Evolutionary conservation across 2,113 vertebrate genomes (phyloP), one percentile per base, ranked within the genome.

Genomic region (Typhlomys cinereus): DNA sequence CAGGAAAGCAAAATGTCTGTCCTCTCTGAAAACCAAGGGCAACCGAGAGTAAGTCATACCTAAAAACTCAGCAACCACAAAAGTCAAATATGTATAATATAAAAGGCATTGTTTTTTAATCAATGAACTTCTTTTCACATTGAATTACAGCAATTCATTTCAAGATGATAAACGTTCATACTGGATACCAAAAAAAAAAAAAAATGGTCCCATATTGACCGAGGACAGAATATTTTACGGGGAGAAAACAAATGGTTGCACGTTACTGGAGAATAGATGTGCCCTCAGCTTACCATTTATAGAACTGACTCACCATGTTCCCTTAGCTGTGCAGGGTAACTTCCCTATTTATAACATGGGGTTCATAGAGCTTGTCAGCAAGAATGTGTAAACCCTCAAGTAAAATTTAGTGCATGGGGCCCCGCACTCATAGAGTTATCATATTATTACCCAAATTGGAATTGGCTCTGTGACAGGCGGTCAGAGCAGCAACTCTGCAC

Each of bases 271-370:
- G 94, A 80, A 61, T 5, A 83, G 54, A 76, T 21, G 3, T 29
- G 25, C 59, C 7, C 3, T 87, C 7, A 31, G 59, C 44, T 85
- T 76, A 23, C 78, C 64, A 29, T 91, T 92, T 76, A 89, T 83
- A 92, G 89, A 73, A 85, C 66, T 92, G 94, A 73, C 79, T 92
- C 87, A 81, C 23, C 1, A 0, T 36, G 64, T 64, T 79, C 82
- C 15, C 10, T 70, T 50, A 75, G 41, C 79, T 67, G 31, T 11
- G 13, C 76, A 71, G 82, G 7, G 46, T 50, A 61, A 44, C 64
- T 89, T 94, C 67, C 52, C 52, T 95, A n/a, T 93, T 94, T 89
- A 96, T 82, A 95, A 86, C 81, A n/a, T 3, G 21, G n/a, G 34
- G 74, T 78, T 93, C 83, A 46, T 23, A 92, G 88, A 85, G n/a